Evolutionary conservation across 1,140 invertebrate genomes (phyloP).

Genomic region (Lysiphlebus fabarum): DNA sequence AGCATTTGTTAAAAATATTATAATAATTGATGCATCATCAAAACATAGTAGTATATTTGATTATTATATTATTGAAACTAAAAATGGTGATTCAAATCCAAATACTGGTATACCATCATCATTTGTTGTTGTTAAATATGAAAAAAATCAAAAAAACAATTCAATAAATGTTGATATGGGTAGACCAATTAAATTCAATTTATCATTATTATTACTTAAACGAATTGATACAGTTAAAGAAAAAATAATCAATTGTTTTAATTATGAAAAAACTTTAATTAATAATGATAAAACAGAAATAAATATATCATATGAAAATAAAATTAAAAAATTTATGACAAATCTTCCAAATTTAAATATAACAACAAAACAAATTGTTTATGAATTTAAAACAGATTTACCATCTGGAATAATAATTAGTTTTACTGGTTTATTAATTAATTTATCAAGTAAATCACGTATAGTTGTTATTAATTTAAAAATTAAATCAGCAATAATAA

Average conservation of each 20-base stretch:
- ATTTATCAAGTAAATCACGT: slow-evolving; percentile 56
- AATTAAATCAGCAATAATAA: slow-evolving; percentile 58
- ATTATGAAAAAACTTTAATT: too few species aligned
- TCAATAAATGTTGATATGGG: slow-evolving; percentile 57
- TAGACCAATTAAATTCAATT: slow-evolving; percentile 59
- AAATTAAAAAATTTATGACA: slow-evolving; percentile 30
- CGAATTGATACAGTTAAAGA: slow-evolving; percentile 48
- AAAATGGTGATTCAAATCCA: slow-evolving; percentile 66
- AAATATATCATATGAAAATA: slow-evolving; percentile 29
- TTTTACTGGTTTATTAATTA: slow-evolving; percentile 52
- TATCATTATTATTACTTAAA: slow-evolving; percentile 48
- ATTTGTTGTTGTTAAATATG: slow-evolving; percentile 63
- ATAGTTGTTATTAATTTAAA: slow-evolving; percentile 53
- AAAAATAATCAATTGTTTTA: slow-evolving; percentile 34
- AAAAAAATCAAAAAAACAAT: slow-evolving; percentile 50
- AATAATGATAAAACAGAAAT: not conserved
- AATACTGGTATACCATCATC: slow-evolving; percentile 79
- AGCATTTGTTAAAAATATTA: slow-evolving; percentile 50
- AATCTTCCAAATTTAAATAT: slow-evolving; percentile 50
- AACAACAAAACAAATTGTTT: slow-evolving; percentile 55
- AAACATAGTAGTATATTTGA: slow-evolving; percentile 51
- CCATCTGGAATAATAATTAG: slow-evolving; percentile 52
- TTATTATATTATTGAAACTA: slow-evolving; percentile 63
- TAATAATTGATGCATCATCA: slow-evolving; percentile 45
- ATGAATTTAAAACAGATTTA: slow-evolving; percentile 51